Evolutionary conservation across 2,888 invertebrate genomes (phyloP).

Genomic region (Zhuqinia jingwanae): DNA sequence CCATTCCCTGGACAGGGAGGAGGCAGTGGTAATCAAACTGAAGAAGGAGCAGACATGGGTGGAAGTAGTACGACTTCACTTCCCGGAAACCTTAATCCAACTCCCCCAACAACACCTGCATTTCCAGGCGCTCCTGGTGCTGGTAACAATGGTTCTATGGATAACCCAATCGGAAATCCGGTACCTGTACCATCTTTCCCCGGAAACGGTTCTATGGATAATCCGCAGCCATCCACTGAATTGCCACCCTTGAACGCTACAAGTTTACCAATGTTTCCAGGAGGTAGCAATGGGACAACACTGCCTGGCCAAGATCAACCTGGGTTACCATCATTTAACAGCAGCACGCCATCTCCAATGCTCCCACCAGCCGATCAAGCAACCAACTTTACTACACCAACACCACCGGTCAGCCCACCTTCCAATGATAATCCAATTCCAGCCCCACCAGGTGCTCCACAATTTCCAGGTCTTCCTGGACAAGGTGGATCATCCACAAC

Average conservation of each 20-base stretch:
- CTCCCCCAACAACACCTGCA: constrained; percentile 24
- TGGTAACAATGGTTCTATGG: constrained; percentile 42
- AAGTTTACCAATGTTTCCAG: constrained; percentile 39
- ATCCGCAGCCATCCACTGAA: constrained; percentile 33
- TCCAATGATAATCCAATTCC: constrained; percentile 37
- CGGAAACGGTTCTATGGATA: constrained; percentile 49
- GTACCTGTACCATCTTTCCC: constrained; percentile 12
- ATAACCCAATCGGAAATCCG: constrained; percentile 41
- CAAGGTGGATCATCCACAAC: constrained; percentile 52
- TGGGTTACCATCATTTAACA: constrained; percentile 1
- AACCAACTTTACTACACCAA: neutral
- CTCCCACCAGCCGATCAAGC: constrained; percentile 23
- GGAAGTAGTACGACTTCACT: constrained; percentile 21
- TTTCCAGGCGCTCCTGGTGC: constrained; percentile 38
- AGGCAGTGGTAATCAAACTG: constrained; percentile 31
- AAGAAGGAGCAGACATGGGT: constrained; percentile 29
- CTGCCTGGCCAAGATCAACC: constrained; percentile 6
- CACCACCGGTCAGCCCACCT: neutral
- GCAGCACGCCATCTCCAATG: neutral
- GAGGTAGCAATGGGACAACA: neutral
- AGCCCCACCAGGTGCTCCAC: constrained; percentile 23
- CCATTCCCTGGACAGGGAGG: constrained; percentile 38
- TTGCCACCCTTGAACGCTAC: constrained; percentile 13
- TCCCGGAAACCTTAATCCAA: constrained; percentile 27
- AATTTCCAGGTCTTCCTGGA: constrained; percentile 44